Percentiles rank a stretch among this genome's conserved stretches.
Conservation (phyloP, 2,888 invertebrate species). For the Amphiduros pacificus region DNA sequence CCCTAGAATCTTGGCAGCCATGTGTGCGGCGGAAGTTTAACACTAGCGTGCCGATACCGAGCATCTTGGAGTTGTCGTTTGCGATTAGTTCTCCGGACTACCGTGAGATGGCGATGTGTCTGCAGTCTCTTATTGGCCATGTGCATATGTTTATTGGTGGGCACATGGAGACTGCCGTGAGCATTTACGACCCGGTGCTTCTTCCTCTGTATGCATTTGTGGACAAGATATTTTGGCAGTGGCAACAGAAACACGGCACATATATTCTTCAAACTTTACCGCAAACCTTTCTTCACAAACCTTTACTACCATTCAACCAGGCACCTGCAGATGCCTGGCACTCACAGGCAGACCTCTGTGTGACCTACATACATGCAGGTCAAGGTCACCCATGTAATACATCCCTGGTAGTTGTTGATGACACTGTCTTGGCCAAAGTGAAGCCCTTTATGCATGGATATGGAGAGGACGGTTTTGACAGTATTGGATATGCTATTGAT, state of each 20-base stretch:
- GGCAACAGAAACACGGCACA: conserved; percentile 45
- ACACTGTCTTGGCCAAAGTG: conserved; percentile 36
- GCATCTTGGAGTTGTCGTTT: conserved; percentile 47
- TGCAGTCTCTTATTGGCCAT: conserved; percentile 42
- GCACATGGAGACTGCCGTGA: conserved; percentile 47
- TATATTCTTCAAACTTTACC: conserved; percentile 43
- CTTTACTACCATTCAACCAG: conserved; percentile 48
- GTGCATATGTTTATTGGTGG: conserved; percentile 55
- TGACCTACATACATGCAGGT: conserved; percentile 39
- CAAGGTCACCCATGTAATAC: conserved; percentile 16
- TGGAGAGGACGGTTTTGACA: conserved; percentile 37
- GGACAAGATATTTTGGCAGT: conserved; percentile 53
- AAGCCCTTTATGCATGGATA: too few relatives aligned
- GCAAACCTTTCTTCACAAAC: conserved; percentile 36
- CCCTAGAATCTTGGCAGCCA: conserved; percentile 45
- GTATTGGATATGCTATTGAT: conserved; percentile 43
- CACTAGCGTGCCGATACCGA: conserved; percentile 42
- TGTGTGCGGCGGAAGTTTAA: conserved; percentile 52
- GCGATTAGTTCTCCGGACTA: conserved; percentile 38
- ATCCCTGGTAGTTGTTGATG: conserved; percentile 17
- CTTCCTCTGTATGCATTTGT: conserved; percentile 51
- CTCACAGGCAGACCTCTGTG: conserved; percentile 47
- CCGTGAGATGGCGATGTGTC: conserved; percentile 42
- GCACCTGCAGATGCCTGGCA: conserved; percentile 51
- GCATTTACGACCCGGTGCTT: conserved; percentile 53